Percentiles rank a stretch among this genome's conserved stretches.
Conservation (phyloP, 2,797 vertebrate genomes). For the Chanos chanos region DNA sequence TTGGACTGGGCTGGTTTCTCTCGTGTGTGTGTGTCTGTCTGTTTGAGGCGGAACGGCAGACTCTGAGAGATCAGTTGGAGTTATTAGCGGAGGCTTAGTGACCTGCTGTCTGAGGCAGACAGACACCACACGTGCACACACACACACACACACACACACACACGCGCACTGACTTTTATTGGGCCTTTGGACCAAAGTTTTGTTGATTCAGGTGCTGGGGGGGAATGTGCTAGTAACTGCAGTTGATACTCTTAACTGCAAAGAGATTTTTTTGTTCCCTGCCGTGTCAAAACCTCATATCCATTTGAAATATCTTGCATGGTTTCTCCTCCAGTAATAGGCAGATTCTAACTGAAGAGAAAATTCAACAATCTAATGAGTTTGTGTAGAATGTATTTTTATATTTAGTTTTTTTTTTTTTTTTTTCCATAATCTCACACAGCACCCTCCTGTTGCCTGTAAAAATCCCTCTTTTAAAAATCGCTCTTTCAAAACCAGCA, state of each 20-base stretch:
- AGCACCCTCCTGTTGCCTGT: conserved; percentile 43
- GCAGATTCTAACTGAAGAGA: conserved; percentile 68
- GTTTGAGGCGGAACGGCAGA: not conserved
- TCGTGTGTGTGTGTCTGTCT: not conserved
- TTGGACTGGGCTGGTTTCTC: conserved; percentile 11
- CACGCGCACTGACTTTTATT: conserved; percentile 28
- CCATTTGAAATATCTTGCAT: too few relatives aligned
- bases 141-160: conserved; percentile 7
- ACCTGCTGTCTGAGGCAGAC: too few relatives aligned
- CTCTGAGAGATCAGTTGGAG: conserved; percentile 29
- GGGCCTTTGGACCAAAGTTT: conserved; percentile 24
- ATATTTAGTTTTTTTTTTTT: conserved; percentile 20
- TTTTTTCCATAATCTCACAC: conserved; percentile 28
- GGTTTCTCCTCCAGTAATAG: too few relatives aligned
- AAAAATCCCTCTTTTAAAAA: conserved; percentile 8
- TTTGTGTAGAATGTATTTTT: conserved; percentile 62
- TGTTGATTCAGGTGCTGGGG: conserved; percentile 46
- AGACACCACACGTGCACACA: too few relatives aligned
- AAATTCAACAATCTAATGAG: conserved; percentile 57
- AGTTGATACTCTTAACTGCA: conserved; percentile 5
- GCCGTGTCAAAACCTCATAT: too few relatives aligned
- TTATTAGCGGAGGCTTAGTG: conserved; percentile 13
- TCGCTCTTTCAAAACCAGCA: too few relatives aligned
- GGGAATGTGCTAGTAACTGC: conserved; percentile 38
- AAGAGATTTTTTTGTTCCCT: conserved; percentile 22